These are phyloP conservation scores for Xyliphius kryptos DNA, from an alignment of 2,113 vertebrate genomes.

Conservation along the genomic window DNA sequence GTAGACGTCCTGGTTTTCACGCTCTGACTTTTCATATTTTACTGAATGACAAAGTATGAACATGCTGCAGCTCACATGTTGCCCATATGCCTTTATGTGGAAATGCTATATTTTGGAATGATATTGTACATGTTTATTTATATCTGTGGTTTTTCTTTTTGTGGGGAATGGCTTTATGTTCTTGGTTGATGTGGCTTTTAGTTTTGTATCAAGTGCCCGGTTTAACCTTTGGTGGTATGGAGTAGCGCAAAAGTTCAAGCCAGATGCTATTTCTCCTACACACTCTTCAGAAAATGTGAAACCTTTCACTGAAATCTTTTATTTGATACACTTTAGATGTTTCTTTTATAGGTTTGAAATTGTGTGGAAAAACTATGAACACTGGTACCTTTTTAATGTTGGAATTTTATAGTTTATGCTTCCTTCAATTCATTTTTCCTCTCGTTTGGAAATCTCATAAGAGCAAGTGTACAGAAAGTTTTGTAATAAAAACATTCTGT, in stretches of 20 bases:
- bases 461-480: conserved; percentile 36
- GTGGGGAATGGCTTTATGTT: conserved; percentile 15
- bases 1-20: background rate
- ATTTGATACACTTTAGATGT: conserved; percentile 20
- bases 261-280: conserved; percentile 17
- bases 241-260: conserved; percentile 21
- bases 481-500: conserved; percentile 39
- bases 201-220: conserved; percentile 13
- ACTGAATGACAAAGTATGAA: conserved; percentile 22
- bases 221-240: conserved; percentile 18
- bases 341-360: too few species aligned
- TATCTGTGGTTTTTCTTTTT: conserved; percentile 8
- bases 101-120: conserved; percentile 29
- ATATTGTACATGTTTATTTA: conserved; percentile 28
- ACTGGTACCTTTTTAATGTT: conserved; percentile 35
- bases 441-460: conserved; percentile 21
- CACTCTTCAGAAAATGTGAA: conserved; percentile 29
- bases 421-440: conserved; percentile 19
- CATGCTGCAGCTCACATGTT: conserved; percentile 29
- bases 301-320: conserved; percentile 12
- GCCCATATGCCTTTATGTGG: conserved; percentile 23
- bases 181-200: conserved; percentile 14
- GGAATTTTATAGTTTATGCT: conserved; percentile 21
- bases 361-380: conserved; percentile 24
- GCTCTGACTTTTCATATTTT: conserved; percentile 3